Evolutionary conservation across 2,888 invertebrate genomes (phyloP), one percentile per base, ranked within the genome.

Genomic region (Gnatocerus cornutus): DNA sequence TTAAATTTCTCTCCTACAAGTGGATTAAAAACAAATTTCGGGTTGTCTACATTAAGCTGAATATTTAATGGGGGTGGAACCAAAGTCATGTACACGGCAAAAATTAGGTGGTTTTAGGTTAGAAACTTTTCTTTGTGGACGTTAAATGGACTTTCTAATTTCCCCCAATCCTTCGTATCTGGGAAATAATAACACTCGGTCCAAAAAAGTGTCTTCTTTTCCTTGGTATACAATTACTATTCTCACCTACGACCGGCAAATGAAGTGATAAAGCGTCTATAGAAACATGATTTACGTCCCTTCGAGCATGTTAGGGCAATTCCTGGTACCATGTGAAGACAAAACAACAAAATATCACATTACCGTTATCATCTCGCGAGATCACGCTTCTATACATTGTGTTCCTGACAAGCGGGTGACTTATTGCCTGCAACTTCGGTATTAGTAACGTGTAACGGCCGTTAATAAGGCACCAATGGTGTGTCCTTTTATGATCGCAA

Each of bases 361-460:
- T 71, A 71, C 71, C 52, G 64, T 71, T 68, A 68, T 71, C 68
- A 59, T 46, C 29, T 58, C 46, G 59, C 29, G 46, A 50, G 64
- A 71, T 71, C 71, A 61, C 69, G 66, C 65, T 53, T 56, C 64
- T 29, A 63, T 59, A 63, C 59, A 71, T 68, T 68, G 71, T 71
- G 68, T 37, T 53, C 55, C 37, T 68, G 71, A 71, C 68, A 68
- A 63, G 27, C 46, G 8, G 37, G 71, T 71, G 68, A 71, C 71
- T 71, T 71, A 71, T 71, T 70, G 46, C 64, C 59, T 52, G 59
- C 69, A 48, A 65, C 59, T 68, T 59, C 10, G 59, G 52, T 62
- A 65, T 61, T 67, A 67, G 55, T 67, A 55, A 45, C 58, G 45
- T 53, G 64, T 65, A 69, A 69, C 69, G 69, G 66, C 65, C 56